Evolutionary conservation across 1,140 invertebrate genomes (phyloP).

Genomic region (Drosophila pachea): DNA sequence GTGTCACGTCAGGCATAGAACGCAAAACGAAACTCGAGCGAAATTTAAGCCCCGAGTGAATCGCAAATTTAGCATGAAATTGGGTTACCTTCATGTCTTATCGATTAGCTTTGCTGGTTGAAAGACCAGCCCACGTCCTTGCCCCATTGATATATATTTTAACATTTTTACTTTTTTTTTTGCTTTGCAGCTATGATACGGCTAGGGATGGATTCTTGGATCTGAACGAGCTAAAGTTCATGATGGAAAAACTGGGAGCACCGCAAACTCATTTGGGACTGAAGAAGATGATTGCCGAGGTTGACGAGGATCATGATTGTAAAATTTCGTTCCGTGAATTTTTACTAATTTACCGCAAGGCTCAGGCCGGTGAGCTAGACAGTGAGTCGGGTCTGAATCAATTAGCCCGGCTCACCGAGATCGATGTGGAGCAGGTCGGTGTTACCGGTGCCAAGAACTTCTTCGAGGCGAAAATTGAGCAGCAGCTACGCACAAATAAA

Average conservation of each 20-base stretch:
- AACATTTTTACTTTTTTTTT: conserved; percentile 15
- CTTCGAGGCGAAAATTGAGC: conserved; percentile 95
- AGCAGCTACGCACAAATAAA: conserved; percentile 87
- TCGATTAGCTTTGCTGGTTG: conserved; percentile 48
- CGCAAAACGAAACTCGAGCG: background rate
- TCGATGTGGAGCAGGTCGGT: conserved; percentile 92
- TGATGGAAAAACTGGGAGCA: conserved; percentile 97
- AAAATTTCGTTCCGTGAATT: conserved; percentile 96
- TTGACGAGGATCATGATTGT: conserved; percentile 93
- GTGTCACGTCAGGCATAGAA: conserved; percentile 11
- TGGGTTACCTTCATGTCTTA: conserved; percentile 52
- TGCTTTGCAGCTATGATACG: conserved; percentile 89
- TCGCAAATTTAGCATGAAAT: conserved; percentile 49
- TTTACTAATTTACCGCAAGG: conserved; percentile 91
- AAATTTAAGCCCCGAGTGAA: conserved; percentile 12
- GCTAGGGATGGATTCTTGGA: conserved; percentile 93
- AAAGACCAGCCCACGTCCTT: conserved; percentile 28
- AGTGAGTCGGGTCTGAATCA: conserved; percentile 90
- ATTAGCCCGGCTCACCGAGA: conserved; percentile 90
- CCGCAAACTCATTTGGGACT: conserved; percentile 96
- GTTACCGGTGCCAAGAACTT: conserved; percentile 93
- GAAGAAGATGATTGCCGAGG: conserved; percentile 96
- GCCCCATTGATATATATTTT: conserved; percentile 9
- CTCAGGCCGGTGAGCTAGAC: conserved; percentile 89
- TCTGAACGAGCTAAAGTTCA: conserved; percentile 92